Evolutionary conservation across 2,113 vertebrate genomes (phyloP).

Genomic region (Tyto alba): DNA sequence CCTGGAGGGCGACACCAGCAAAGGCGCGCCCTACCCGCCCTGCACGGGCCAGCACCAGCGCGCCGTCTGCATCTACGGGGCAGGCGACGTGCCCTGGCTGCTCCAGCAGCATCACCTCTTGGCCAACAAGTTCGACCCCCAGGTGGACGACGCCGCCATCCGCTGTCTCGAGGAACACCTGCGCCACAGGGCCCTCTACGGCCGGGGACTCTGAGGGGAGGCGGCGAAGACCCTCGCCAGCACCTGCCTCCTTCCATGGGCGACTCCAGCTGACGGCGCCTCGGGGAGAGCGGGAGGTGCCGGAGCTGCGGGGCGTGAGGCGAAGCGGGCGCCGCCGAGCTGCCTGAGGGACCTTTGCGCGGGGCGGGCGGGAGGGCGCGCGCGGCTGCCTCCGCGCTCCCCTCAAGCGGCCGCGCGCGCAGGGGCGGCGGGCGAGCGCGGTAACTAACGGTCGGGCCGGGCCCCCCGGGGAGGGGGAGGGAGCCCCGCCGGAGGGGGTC

Average conservation of each 20-base stretch:
- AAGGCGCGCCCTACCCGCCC: constrained; percentile 79
- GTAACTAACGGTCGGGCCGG: too few relatives aligned
- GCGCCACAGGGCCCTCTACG: constrained; percentile 71
- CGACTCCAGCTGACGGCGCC: background rate
- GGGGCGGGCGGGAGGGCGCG: background rate
- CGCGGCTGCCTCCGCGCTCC: too few relatives aligned
- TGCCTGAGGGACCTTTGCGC: accelerated
- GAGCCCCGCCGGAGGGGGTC: too few relatives aligned
- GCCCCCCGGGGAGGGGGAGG: too few relatives aligned
- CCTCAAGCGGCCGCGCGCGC: too few relatives aligned
- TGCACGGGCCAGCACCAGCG: constrained; percentile 79
- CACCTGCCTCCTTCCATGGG: background rate
- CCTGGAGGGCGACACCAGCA: constrained; percentile 72
- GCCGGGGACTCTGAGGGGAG: constrained; percentile 26
- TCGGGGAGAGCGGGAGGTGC: background rate
- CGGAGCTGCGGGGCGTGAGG: accelerated
- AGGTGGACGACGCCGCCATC: constrained; percentile 76
- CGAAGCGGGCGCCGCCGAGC: accelerated
- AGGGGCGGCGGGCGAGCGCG: too few relatives aligned
- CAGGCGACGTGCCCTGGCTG: constrained; percentile 84
- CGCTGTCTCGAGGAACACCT: constrained; percentile 86
- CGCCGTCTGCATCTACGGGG: constrained; percentile 82
- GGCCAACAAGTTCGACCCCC: constrained; percentile 92
- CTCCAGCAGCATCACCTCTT: constrained; percentile 82
- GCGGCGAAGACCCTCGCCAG: background rate